phyloP scores from a whole-genome alignment of 2,888 invertebrate species.

The Cloeon dipterum region DNA sequence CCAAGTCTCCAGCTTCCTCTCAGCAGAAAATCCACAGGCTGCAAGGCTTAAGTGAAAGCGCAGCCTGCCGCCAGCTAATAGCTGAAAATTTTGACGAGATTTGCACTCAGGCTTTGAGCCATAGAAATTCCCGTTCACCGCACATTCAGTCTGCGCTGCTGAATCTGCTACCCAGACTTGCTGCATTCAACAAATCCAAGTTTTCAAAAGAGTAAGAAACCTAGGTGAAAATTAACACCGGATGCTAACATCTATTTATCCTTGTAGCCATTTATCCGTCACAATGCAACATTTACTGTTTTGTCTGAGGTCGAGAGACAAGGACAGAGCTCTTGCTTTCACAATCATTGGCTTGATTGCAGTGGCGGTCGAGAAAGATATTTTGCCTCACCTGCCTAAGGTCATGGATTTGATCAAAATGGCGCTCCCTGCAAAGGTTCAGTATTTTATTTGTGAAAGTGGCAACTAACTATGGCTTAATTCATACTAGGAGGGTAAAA shows the following conservation, averaged over 20 bases:
- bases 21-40: slow-evolving; percentile 19
- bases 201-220: slow-evolving; percentile 38
- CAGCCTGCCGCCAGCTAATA: slow-evolving; percentile 62
- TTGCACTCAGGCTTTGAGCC: slow-evolving; percentile 55
- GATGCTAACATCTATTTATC: too few relatives aligned
- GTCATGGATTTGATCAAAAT: slow-evolving; percentile 67
- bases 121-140: slow-evolving; percentile 43
- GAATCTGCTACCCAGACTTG: slow-evolving; percentile 69
- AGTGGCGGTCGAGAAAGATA: slow-evolving; percentile 63
- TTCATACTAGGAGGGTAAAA: too few relatives aligned
- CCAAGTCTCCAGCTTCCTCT: slow-evolving; percentile 4
- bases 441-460: background rate
- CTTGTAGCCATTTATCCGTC: slow-evolving; percentile 38
- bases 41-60: slow-evolving; percentile 38
- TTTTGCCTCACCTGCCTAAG: slow-evolving; percentile 52
- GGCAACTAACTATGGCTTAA: background rate
- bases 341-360: slow-evolving; percentile 77
- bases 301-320: slow-evolving; percentile 56
- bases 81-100: slow-evolving; percentile 61
- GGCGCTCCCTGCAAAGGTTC: slow-evolving; percentile 40
- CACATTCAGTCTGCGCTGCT: slow-evolving; percentile 75
- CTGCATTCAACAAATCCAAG: slow-evolving; percentile 69
- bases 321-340: slow-evolving; percentile 70
- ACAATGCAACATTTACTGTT: slow-evolving; percentile 57
- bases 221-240: too few relatives aligned